These are phyloP conservation scores for Hydrolagus affinis DNA, from an alignment of 2,113 vertebrate genomes.

Conservation along the genomic window DNA sequence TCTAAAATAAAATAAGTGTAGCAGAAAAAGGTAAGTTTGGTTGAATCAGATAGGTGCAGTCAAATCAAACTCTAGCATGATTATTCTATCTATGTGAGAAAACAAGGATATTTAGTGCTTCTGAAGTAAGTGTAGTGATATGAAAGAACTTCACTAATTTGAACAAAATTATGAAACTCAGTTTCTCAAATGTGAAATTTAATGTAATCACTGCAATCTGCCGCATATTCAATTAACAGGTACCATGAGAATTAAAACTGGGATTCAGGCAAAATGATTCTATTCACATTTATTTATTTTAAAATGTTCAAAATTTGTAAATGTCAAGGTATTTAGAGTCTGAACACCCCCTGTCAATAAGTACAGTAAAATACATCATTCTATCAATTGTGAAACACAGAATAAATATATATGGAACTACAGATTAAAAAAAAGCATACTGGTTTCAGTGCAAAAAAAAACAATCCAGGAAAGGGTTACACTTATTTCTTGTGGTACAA, in stretches of 20 bases:
- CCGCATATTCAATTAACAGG: not conserved
- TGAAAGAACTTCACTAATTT: not conserved
- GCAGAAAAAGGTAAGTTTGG: too few relatives aligned
- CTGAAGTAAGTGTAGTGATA: not conserved
- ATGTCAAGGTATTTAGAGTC: not conserved
- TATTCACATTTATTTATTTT: not conserved
- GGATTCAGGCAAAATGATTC: not conserved
- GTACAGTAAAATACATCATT: not conserved
- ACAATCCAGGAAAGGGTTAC: too few relatives aligned
- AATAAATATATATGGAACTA: not conserved
- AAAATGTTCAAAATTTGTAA: not conserved
- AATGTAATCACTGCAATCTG: not conserved
- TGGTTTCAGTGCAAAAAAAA: too few relatives aligned
- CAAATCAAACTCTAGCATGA: too few relatives aligned
- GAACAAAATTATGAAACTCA: not conserved
- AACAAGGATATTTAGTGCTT: too few relatives aligned
- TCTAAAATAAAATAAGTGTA: too few relatives aligned
- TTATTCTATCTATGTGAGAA: too few relatives aligned
- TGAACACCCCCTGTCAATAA: not conserved
- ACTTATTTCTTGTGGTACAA: not conserved
- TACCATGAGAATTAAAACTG: not conserved
- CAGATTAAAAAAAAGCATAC: not conserved
- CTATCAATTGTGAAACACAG: not conserved
- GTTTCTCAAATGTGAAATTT: not conserved
- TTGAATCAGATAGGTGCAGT: too few relatives aligned